Conservation (phyloP, 1,140 invertebrate genomes). For the Drosophila bocki region DNA sequence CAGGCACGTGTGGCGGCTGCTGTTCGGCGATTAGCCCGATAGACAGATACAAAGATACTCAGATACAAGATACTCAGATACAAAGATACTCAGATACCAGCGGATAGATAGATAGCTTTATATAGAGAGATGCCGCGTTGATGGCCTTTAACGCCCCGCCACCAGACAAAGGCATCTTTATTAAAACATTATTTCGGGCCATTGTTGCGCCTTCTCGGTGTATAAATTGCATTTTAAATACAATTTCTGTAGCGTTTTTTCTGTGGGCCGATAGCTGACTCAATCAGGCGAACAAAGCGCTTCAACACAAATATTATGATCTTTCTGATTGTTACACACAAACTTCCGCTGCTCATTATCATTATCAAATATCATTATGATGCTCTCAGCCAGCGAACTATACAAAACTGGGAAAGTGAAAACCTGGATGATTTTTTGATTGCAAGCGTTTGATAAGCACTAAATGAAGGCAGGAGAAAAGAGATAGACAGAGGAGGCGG, state of each 20-base stretch:
- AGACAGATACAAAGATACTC: slow-evolving; percentile 23
- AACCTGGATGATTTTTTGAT: slow-evolving; percentile 63
- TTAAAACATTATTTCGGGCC: slow-evolving; percentile 68
- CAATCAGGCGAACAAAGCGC: slow-evolving; percentile 73
- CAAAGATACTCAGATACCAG: slow-evolving; percentile 13
- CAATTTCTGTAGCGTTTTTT: slow-evolving; percentile 17
- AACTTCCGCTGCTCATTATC: slow-evolving; percentile 64
- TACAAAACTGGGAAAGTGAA: slow-evolving; percentile 66
- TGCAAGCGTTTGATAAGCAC: slow-evolving; percentile 70
- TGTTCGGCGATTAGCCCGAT: slow-evolving; percentile 58
- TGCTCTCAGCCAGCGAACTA: slow-evolving; percentile 7
- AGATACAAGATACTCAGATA: slow-evolving; percentile 24
- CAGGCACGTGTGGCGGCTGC: slow-evolving; percentile 61
- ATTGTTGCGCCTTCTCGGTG: slow-evolving; percentile 49
- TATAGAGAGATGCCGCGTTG: slow-evolving; percentile 25
- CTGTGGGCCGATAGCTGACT: slow-evolving; percentile 50
- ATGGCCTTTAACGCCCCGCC: slow-evolving; percentile 65
- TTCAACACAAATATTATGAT: slow-evolving; percentile 72
- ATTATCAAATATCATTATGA: slow-evolving; percentile 35
- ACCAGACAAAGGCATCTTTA: slow-evolving; percentile 58
- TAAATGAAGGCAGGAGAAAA: slow-evolving; percentile 34
- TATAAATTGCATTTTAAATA: slow-evolving; percentile 82
- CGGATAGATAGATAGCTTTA: slow-evolving; percentile 8
- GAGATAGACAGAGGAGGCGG: background rate
- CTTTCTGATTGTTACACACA: slow-evolving; percentile 68